Evolutionary conservation across 1,140 invertebrate species (phyloP).

Genomic region (Diachasma alloeum): DNA sequence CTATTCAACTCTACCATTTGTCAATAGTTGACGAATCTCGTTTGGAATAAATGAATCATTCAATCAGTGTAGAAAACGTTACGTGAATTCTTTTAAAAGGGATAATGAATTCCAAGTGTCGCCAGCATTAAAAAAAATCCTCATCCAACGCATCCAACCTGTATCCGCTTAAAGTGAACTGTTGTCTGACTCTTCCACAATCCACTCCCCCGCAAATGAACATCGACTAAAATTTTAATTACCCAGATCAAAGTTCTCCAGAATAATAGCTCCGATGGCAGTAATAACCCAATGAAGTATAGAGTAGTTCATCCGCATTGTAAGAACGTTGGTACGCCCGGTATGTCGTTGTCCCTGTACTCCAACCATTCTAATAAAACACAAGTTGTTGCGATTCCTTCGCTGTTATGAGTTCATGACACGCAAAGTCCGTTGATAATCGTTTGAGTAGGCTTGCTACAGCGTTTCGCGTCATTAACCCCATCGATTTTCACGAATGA

Average conservation of each 20-base stretch:
- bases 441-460: constrained; percentile 25
- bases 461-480: not conserved
- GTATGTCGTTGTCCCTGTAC: constrained; percentile 40
- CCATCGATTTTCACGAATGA: not conserved
- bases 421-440: constrained; percentile 45
- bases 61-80: too few species aligned
- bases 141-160: too few species aligned
- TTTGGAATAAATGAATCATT: too few species aligned
- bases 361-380: constrained; percentile 49
- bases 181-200: too few species aligned
- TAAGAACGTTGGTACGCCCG: constrained; percentile 13
- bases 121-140: too few species aligned
- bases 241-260: constrained; percentile 31
- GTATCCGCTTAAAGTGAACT: too few species aligned
- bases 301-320: not conserved
- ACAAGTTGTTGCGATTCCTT: constrained; percentile 53
- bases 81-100: too few species aligned
- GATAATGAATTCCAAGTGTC: too few species aligned
- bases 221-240: too few species aligned
- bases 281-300: constrained; percentile 53
- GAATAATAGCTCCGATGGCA: constrained; percentile 45
- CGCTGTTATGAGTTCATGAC: constrained; percentile 46
- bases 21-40: too few species aligned
- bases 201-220: too few species aligned
- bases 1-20: too few species aligned